A percentile compares a stretch with the other conserved stretches of the same genome.
These are phyloP conservation scores for Scrobipalpa costella DNA, from an alignment of 2,888 invertebrate species.

Conservation along the genomic window DNA sequence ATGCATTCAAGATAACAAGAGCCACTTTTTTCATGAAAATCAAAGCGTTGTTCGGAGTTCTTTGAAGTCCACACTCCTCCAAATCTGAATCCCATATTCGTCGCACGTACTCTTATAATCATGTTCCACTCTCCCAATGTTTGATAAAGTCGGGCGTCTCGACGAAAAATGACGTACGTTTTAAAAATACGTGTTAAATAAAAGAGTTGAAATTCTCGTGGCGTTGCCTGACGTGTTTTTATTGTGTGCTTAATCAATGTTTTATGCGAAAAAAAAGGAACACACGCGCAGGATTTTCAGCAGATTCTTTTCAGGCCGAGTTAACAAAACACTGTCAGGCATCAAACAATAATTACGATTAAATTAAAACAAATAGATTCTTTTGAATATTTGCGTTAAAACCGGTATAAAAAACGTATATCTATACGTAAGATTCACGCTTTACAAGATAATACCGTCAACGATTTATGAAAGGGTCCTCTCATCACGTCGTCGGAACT, in stretches of 20 bases:
- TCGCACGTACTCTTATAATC: slow-evolving; percentile 77
- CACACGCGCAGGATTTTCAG: too few relatives aligned
- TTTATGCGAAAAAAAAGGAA: too few relatives aligned
- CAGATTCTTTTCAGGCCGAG: too few relatives aligned
- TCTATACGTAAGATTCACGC: too few relatives aligned
- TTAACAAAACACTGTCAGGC: too few relatives aligned
- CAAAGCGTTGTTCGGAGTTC: slow-evolving; percentile 66
- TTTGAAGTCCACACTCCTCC: slow-evolving; percentile 71
- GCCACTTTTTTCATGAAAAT: slow-evolving; percentile 70
- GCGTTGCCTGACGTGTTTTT: neutral
- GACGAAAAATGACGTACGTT: slow-evolving; percentile 68
- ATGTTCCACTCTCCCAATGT: slow-evolving; percentile 75
- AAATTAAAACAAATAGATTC: too few relatives aligned
- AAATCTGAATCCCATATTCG: slow-evolving; percentile 60
- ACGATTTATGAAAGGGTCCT: too few relatives aligned
- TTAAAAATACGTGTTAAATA: slow-evolving; percentile 19
- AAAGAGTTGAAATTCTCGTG: neutral
- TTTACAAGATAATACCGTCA: too few relatives aligned
- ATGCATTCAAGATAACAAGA: slow-evolving; percentile 66
- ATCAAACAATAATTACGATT: too few relatives aligned
- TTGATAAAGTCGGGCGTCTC: slow-evolving; percentile 72
- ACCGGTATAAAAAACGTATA: too few relatives aligned
- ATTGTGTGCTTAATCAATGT: neutral
- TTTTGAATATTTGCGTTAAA: too few relatives aligned
- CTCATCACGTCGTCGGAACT: too few relatives aligned